Evolutionary conservation across 2,888 invertebrate genomes (phyloP).

Genomic region (Halictus ligatus): DNA sequence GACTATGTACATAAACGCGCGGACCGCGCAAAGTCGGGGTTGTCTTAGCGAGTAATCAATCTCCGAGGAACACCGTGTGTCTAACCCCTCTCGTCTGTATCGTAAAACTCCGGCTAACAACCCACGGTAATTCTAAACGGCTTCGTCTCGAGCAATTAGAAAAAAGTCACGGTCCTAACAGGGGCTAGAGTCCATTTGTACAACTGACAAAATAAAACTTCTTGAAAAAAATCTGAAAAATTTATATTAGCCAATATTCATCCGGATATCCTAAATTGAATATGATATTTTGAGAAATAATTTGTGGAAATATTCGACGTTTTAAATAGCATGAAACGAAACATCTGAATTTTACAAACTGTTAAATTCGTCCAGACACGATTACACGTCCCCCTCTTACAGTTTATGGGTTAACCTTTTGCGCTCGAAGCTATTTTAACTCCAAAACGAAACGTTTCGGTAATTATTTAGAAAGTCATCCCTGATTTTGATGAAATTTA

Average conservation of each 20-base stretch:
- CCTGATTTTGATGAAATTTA: no score
- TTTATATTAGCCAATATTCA: no score
- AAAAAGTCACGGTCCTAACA: not conserved
- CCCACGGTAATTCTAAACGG: not conserved
- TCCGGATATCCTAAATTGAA: no score
- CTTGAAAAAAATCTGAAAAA: no score
- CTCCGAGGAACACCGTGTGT: conserved; percentile 13
- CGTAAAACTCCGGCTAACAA: conserved; percentile 4
- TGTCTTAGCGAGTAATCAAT: conserved; percentile 55
- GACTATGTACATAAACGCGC: conserved; percentile 54
- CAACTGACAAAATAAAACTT: not conserved
- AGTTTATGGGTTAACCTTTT: no score
- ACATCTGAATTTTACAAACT: not conserved
- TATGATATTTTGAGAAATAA: not conserved
- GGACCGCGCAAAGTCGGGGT: conserved; percentile 52
- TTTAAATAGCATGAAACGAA: not conserved
- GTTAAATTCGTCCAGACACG: not conserved
- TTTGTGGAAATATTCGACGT: not conserved
- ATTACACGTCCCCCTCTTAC: no score
- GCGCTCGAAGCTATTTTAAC: no score
- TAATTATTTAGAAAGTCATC: no score
- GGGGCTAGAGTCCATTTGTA: not conserved
- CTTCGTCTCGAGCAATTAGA: not conserved
- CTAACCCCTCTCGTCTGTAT: not conserved
- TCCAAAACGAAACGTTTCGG: no score